Base-by-base conservation (phyloP, 2,888 invertebrate genomes). In the Syritta pipiens region DNA sequence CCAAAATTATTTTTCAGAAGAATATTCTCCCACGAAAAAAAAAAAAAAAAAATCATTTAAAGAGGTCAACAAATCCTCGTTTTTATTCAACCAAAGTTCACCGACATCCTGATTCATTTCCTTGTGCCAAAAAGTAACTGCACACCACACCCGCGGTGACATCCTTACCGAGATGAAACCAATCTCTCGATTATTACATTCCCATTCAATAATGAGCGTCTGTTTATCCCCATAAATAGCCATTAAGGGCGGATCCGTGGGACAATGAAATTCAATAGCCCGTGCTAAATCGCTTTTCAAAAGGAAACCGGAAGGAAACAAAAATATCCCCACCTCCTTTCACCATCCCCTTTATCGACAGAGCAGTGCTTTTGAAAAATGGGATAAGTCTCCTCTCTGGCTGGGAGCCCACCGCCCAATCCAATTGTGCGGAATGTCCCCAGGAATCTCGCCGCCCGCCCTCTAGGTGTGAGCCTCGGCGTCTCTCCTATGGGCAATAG, bases 241-340 rank as follows among this genome's bases (percentile, higher is more conserved):
- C 40, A 44, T 60, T 19, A 44, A 14, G 24, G 44, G 24, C 7
- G 24, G 35, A 46, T n/a, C 40, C 42, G 17, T 24, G 32, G 42
- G 51, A 65, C 40, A 75, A 40, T 75, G 60, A 59, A 60, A 68
- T 48, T 68, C 59, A 75, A 68, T 68, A 59, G 60, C 30, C 24
- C 14, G 37, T 60, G 30, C 30, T 62, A 49, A 75, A 75, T 69
- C 55, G 60, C 10, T 49, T 55, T 22, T 35, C 19, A 20, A 40
- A n/a, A 55, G 20, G 30, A 59, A 67, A 35, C 35, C 44, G 19
- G 51, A 22, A 46, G 46, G 24, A 49, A 40, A 49, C 24, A 37
- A 17, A 48, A 53, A 44, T 62, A 44, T 51, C 28, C 37, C 53
- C 30, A 10, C 51, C 53, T 12, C 28, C 22, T 30, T 17, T n/a